Evolutionary conservation across 2,888 invertebrate species (phyloP).

Genomic region (Archips xylosteana): DNA sequence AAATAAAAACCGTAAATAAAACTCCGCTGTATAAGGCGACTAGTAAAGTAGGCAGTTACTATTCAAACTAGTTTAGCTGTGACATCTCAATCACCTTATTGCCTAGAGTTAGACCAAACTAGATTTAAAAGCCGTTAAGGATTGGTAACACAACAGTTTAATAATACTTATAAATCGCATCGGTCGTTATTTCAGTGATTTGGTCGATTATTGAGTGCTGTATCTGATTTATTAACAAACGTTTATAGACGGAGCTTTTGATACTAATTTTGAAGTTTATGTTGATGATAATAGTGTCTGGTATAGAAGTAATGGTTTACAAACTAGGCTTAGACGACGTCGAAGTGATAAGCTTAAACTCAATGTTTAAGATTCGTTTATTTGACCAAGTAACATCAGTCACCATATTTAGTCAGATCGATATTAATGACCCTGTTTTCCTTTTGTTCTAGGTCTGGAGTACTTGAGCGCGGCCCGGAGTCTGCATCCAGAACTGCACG

Average conservation of each 20-base stretch:
- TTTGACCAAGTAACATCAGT: too few species aligned
- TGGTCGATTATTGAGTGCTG: background rate
- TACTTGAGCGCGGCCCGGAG: conserved; percentile 81
- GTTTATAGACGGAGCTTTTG: background rate
- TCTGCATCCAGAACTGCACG: conserved; percentile 86
- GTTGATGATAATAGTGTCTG: background rate
- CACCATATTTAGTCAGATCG: background rate
- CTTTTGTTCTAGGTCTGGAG: conserved; percentile 75
- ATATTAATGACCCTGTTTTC: conserved; percentile 21
- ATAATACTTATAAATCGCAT: conserved; percentile 6
- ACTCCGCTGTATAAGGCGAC: background rate
- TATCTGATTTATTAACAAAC: background rate
- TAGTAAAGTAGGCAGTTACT: conserved; percentile 74
- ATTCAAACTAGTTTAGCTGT: conserved; percentile 69
- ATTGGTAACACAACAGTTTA: conserved; percentile 4
- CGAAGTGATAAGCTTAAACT: background rate
- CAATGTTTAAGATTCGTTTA: too few species aligned
- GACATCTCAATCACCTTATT: conserved; percentile 76
- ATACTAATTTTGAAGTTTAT: background rate
- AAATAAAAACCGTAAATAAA: conserved; percentile 1
- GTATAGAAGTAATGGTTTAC: background rate
- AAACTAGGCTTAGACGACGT: too few species aligned
- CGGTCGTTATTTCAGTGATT: background rate
- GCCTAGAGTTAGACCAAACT: conserved; percentile 41
- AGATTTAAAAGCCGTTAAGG: conserved; percentile 8